Base-by-base conservation (phyloP, 2,113 vertebrate genomes). In the Paramisgurnus dabryanus region DNA sequence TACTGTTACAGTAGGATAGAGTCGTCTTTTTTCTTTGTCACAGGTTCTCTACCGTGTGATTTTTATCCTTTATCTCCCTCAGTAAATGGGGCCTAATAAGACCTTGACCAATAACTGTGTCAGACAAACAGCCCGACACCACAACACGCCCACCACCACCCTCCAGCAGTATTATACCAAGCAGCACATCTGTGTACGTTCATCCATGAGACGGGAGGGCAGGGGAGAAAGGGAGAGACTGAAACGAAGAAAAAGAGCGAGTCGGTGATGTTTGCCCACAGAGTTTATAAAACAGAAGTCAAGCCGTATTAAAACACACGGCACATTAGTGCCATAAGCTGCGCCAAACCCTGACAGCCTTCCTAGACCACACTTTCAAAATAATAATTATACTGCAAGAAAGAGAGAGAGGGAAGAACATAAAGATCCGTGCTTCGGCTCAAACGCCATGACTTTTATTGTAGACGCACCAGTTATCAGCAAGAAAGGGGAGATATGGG, bases 381-480 rank as follows among this genome's bases (percentile, higher is more conserved):
- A 91, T 88, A 91, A 91, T 88, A 92, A 92, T 90, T 89, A 91
- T 84, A 18, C 80, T 61, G 82, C 89, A 82, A 81, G 75, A 76
- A 70, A 78, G 80, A 80, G 76, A 76, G 73, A 78, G 80, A 80
- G 76, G 47, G 72, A 83, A 79, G 73, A 81, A 79, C 85, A 79
- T 74, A 76, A 81, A 82, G 83, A 87, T 88, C 86, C 89, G 90
- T 81, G 81, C 86, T 88, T 91, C 86, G 86, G 86, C 85, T 90
- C 85, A 86, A 90, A 85, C 65, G 47, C 77, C 80, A 82, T 85
- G 83, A 88, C 86, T 86, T 87, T 84, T 86, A 92, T 89, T 87
- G 85, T 89, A 91, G 85, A 89, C 87, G 86, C 89, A 91, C 86
- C 87, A 89, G 91, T 84, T 89, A 87, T 86, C 90, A 90, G 61